Base-by-base conservation (phyloP, 2,888 invertebrate species). In the Xestia xanthographa region DNA sequence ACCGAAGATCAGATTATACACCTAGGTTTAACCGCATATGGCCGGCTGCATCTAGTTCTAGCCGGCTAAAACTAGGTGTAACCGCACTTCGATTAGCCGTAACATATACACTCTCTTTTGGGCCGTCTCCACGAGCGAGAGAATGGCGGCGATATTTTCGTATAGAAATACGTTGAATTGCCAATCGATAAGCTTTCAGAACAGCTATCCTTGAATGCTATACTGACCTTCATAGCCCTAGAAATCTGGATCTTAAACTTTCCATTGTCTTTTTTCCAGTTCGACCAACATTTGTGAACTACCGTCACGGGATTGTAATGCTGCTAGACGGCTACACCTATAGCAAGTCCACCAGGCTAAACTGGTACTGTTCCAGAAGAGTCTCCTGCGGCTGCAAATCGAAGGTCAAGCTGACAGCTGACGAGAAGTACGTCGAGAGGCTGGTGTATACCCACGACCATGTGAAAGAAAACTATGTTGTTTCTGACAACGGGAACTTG, bases 361-460 rank as follows among this genome's bases (percentile, higher is more conserved):
- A 85, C 76, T 91, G 87, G 86, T 88, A 90, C 62, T 91, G 91
- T 62, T 89, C 90, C 1, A 82, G 86, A 8, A 85, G 88, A 12
- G 73, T 79, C 5, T 75, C 84, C 9, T 67, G 56, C 14, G 77
- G 82, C 45, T 90, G 90, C 72, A 90, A 86, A 69, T 90, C 88
- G 12, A 87, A 75, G 38, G 71, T 89, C 5, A 90, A 87, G 66
- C 69, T 89, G 17, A 85, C 88, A 0, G 41, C 77, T 0, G 84
- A 88, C 29, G 80, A 80, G 22, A 86, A 83, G 45, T 80, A 78
- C 9, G 77, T 89, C 22, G 83, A 86, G 22, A 68, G 58, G 8
- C 11, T 83, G 6, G 41, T 74, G 38, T 65, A 43, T 22, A 38
- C 43, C 1, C 88, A 88, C 58, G 78, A 83, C 5, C 88, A 88